Base-by-base conservation (phyloP, 1,140 invertebrate species). In the Pseudomyrmex concolor region DNA sequence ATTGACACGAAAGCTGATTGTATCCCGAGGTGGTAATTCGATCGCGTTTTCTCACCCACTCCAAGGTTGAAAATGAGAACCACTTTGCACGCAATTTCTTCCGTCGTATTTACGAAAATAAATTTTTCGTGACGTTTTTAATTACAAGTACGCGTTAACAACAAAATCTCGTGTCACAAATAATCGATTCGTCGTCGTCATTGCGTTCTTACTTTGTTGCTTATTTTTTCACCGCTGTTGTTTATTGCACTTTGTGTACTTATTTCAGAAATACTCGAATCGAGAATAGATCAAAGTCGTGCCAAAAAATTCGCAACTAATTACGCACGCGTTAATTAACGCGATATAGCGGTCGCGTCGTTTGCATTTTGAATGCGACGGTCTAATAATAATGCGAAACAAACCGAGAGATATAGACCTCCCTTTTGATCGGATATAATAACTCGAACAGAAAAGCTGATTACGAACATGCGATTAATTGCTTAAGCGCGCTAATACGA, bases 81-180 rank as follows among this genome's bases (percentile, higher is more conserved):
- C 8, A 7, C 9, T 55, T 55, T 55, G 45, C 63, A 12, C 51
- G 34, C 63, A 57, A 45, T 57, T 7, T 34, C 7, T 19, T 9
- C 9, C 45, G 73, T 12, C 10, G 25, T n/a, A 43, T 55, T 64
- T 22, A 25, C 45, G 22, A 64, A 63, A 74, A 57, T 68, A 68
- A 19, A 34, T 7, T 45, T 68, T 51, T 78, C 12, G 15, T 7
- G 34, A 25, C 4, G 48, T 68, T 57, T 25, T n/a, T 50, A 34
- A 34, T 34, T 34, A 34, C 34, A 4, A 4, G 34, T 34, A 34
- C 34, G 5, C 7, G 34, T 34, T 34, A 34, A 34, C 34, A 34
- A 34, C 34, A 34, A 34, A 50, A 64, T 74, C 64, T 25, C n/a
- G 63, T n/a, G 17, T 77, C 51, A 68, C 64, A 22, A 68, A 68